Conservation (phyloP, 2,113 vertebrate genomes). For the Riparia riparia region DNA sequence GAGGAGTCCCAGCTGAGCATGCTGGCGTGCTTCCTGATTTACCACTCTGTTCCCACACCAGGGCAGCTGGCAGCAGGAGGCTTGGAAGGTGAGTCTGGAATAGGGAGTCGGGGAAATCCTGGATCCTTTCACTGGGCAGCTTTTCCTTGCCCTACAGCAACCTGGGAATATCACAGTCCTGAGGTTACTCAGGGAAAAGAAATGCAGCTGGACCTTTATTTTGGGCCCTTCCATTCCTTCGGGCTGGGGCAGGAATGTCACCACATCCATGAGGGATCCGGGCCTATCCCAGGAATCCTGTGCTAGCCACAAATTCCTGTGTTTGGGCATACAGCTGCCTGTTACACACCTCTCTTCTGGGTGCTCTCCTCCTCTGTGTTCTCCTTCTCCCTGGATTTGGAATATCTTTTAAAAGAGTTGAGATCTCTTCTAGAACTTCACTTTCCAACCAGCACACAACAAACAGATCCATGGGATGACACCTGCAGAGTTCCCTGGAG, state of each 20-base stretch:
- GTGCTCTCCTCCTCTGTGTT: neutral
- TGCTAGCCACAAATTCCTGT: neutral
- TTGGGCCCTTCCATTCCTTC: neutral
- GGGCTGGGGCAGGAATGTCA: neutral
- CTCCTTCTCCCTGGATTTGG: neutral
- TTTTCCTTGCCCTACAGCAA: neutral
- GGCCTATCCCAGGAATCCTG: neutral
- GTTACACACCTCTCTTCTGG: neutral
- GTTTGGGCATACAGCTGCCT: neutral
- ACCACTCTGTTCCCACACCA: constrained; percentile 87
- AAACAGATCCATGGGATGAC: fast-evolving
- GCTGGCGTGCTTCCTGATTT: constrained; percentile 92
- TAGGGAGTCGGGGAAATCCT: neutral
- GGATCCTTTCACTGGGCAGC: neutral
- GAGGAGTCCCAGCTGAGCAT: constrained; percentile 77
- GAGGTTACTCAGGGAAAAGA: neutral
- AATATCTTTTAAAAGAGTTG: neutral
- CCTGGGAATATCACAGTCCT: neutral
- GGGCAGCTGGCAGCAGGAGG: constrained; percentile 78
- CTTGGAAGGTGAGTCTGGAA: constrained; percentile 81
- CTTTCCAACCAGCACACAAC: fast-evolving
- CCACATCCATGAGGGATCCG: neutral
- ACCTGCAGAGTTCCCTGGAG: neutral
- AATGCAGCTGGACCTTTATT: neutral
- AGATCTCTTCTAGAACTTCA: neutral